Base-by-base conservation (phyloP, 1,140 invertebrate species). In the Babylonia areolata region DNA sequence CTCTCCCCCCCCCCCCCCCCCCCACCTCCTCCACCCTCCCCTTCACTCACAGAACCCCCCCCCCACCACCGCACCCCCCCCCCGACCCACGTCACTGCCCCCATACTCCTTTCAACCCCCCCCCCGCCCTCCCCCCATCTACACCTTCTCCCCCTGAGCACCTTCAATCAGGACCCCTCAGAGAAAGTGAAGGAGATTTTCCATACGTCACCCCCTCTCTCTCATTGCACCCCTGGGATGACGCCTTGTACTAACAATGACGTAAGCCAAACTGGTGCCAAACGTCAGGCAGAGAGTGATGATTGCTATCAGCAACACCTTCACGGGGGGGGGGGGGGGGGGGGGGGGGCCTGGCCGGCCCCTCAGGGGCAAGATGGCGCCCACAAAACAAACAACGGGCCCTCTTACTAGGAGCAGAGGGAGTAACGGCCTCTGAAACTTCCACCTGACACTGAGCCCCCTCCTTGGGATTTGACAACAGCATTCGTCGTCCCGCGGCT, bases 231-330 rank as follows among this genome's bases (percentile, higher is more conserved):
- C 78, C 23, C 46, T 80, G 78, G 39, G 78, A 80, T 31, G 78
- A 80, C 42, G 78, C 78, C 12, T 54, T 46, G 78, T 28, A 33
- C 40, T 54, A 80, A 54, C 78, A 54, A 31, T 80, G 78, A 80
- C 78, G 78, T 80, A 80, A 80, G 78, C 78, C 28, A 80, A 80
- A 31, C 75, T 54, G 28, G 78, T 80, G 78, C 78, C 78, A 80
- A 80, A 80, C 78, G 78, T 80, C 78, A 80, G 17, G 33, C 11
- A 33, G 33, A 80, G 46, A 51, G 78, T 12, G 78, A 80, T 80
- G 78, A 80, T n/a, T 58, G 78, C 40, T 80, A 80, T 80, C 78
- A 35, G 42, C 46, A 31, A 58, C 78, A 80, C 46, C 78, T 54
- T 31, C 12, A 20, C 20, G 28, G 5, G 1, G 58, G 20, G 9